These are phyloP conservation scores for Dinoponera quadriceps DNA, from an alignment of 1,140 invertebrate genomes.

Conservation along the genomic window DNA sequence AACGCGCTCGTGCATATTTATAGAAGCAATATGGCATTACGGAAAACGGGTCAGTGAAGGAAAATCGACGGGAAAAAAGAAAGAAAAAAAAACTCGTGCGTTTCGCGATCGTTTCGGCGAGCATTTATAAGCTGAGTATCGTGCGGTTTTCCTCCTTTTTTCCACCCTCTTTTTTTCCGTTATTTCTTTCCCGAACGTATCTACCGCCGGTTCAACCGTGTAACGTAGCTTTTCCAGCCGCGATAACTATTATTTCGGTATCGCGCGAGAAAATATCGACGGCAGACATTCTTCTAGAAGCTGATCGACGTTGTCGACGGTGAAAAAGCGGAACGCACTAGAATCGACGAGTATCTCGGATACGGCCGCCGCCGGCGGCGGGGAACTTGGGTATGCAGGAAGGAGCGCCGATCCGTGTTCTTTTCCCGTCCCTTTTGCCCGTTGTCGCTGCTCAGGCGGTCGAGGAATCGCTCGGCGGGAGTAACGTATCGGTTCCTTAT, in stretches of 20 bases:
- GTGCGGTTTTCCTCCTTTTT: not conserved
- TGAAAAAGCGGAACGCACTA: constrained; percentile 34
- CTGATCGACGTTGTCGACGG: constrained; percentile 20
- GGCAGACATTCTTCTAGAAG: not conserved
- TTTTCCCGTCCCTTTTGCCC: constrained; percentile 43
- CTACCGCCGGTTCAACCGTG: not conserved
- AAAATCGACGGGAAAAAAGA: not conserved
- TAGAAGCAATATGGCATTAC: not conserved
- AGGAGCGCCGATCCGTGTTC: constrained; percentile 56
- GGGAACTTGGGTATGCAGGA: constrained; percentile 47
- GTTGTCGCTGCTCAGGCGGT: constrained; percentile 18
- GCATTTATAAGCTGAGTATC: not conserved
- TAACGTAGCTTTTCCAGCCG: not conserved
- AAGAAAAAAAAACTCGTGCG: not conserved
- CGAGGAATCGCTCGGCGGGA: constrained; percentile 60
- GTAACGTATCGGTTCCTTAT: constrained; percentile 79
- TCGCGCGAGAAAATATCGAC: constrained; percentile 13
- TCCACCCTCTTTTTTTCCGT: not conserved
- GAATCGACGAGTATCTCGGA: not conserved
- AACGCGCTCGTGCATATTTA: constrained; percentile 5
- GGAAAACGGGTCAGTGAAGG: constrained; percentile 18
- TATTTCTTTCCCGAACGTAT: too few species aligned
- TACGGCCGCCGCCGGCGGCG: not conserved
- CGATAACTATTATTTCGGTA: not conserved
- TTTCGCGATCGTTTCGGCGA: not conserved